A percentile compares a stretch with the other conserved stretches of the same genome.
Evolutionary conservation across 2,888 invertebrate genomes (phyloP).

Genomic region (Sminthurides aquaticus): DNA sequence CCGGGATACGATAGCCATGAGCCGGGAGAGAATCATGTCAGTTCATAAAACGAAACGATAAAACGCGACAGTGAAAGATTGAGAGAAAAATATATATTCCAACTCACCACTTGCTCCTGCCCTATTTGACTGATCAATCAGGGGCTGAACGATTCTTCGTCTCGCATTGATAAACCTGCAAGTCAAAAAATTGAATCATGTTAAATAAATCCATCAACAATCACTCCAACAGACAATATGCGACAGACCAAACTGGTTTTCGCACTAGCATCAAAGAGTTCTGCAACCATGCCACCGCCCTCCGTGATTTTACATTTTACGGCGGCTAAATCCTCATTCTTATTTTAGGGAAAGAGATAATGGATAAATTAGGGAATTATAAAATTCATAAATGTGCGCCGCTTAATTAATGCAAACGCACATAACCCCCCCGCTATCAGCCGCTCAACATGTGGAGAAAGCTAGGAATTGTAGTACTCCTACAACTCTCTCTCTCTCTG

Average conservation of each 20-base stretch:
- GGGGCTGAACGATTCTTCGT: constrained; percentile 56
- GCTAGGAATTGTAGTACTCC: constrained; percentile 31
- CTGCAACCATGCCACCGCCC: no score
- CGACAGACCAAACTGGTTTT: no score
- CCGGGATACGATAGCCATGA: constrained; percentile 24
- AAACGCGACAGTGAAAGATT: constrained; percentile 33
- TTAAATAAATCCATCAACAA: constrained; percentile 6
- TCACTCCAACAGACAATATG: neutral
- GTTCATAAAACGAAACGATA: constrained; percentile 32
- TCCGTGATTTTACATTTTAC: no score
- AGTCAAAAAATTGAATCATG: constrained; percentile 8
- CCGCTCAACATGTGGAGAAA: no score
- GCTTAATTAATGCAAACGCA: constrained; percentile 40
- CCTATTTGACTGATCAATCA: constrained; percentile 57
- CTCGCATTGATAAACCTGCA: constrained; percentile 57
- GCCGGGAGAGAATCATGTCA: constrained; percentile 32
- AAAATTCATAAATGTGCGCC: constrained; percentile 25
- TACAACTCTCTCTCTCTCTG: no score
- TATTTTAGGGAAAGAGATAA: no score
- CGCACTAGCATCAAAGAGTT: no score
- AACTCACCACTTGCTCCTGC: constrained; percentile 49
- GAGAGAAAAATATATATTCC: constrained; percentile 16
- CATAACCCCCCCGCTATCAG: constrained; percentile 32
- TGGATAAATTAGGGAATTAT: neutral
- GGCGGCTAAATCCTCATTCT: no score